phyloP scores from a whole-genome alignment of 2,113 vertebrate genomes.

The Numenius arquata region DNA sequence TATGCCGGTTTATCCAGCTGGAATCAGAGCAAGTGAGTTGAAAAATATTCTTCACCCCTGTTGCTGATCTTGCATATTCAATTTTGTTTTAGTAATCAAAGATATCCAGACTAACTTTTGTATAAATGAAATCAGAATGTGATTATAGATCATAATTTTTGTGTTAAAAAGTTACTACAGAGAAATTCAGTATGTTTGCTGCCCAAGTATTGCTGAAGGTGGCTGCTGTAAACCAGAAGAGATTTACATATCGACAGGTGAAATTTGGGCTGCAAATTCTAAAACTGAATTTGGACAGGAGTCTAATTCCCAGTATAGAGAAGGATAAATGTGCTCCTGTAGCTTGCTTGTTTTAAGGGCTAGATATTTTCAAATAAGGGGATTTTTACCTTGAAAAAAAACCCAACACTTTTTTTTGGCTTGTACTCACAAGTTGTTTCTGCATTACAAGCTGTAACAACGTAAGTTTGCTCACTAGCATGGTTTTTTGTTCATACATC shows the following conservation, averaged over 20 bases:
- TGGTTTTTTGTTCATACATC: background rate
- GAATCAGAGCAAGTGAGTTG: background rate
- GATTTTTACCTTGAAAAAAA: background rate
- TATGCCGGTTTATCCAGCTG: background rate
- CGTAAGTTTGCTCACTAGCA: background rate
- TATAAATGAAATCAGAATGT: background rate
- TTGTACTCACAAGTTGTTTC: background rate
- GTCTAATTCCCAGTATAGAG: background rate
- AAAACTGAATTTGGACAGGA: background rate
- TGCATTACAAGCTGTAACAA: background rate
- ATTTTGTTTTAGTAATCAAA: background rate
- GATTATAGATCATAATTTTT: background rate
- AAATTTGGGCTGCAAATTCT: background rate
- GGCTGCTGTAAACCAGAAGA: background rate
- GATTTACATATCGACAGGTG: background rate
- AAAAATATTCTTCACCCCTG: background rate
- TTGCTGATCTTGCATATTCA: background rate
- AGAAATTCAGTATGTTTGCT: background rate
- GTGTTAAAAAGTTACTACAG: background rate
- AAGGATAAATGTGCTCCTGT: background rate
- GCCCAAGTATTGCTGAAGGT: background rate
- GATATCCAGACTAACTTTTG: background rate
- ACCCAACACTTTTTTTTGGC: background rate
- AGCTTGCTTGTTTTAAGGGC: background rate
- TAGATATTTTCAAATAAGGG: background rate